Percentiles rank a stretch among this genome's conserved stretches.
Conservation (phyloP, 1,140 invertebrate species). For the Pseudomyrmex pallidus region DNA sequence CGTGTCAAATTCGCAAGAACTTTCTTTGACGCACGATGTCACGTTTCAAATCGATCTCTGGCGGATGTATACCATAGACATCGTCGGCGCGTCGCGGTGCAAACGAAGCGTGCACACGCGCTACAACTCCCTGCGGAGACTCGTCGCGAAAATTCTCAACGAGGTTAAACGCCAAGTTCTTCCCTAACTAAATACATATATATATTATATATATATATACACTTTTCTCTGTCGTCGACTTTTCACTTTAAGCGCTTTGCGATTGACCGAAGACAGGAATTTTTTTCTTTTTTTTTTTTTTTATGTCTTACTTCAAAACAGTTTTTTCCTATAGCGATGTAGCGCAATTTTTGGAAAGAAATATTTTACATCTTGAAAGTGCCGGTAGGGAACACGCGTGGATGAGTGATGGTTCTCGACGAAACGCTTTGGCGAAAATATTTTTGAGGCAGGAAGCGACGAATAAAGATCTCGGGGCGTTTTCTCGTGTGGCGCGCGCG, state of each 20-base stretch:
- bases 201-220: too few species aligned
- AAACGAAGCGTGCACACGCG: not conserved
- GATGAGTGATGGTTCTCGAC: not conserved
- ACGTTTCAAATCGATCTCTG: constrained; percentile 37
- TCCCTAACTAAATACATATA: not conserved
- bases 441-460: constrained; percentile 33
- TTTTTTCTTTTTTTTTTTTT: not conserved
- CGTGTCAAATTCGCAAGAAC: constrained; percentile 19
- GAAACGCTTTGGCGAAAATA: constrained; percentile 23
- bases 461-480: constrained; percentile 37
- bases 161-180: not conserved
- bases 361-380: not conserved
- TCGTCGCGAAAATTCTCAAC: constrained; percentile 1
- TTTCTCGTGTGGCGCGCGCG: not conserved
- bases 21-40: constrained; percentile 35
- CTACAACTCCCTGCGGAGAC: not conserved
- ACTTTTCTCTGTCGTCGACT: not conserved
- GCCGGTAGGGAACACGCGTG: too few species aligned
- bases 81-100: not conserved
- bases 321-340: not conserved
- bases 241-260: not conserved
- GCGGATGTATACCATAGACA: not conserved
- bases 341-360: not conserved
- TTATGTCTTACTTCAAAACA: not conserved
- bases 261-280: constrained; percentile 6